These are phyloP conservation scores for Aproaerema taeniolella DNA, from an alignment of 2,888 invertebrate genomes.

Conservation along the genomic window DNA sequence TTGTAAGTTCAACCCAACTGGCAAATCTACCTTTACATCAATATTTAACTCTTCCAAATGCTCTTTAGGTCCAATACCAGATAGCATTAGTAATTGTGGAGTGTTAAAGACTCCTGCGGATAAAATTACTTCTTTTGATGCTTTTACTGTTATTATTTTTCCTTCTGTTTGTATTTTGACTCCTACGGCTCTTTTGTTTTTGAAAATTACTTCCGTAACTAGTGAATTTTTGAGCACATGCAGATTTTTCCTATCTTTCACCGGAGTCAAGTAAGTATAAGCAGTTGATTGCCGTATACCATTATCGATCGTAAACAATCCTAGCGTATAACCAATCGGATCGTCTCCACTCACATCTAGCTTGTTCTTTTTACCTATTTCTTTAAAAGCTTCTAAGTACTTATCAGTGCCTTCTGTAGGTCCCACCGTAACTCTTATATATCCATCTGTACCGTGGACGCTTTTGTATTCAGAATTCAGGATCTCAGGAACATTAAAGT, in stretches of 20 bases:
- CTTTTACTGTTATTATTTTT: slow-evolving; percentile 32
- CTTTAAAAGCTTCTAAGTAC: slow-evolving; percentile 46
- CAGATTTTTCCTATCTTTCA: slow-evolving; percentile 38
- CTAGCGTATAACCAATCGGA: slow-evolving; percentile 58
- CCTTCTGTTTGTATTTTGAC: slow-evolving; percentile 38
- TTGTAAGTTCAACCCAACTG: slow-evolving; percentile 60
- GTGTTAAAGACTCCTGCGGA: slow-evolving; percentile 63
- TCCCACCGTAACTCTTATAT: slow-evolving; percentile 44
- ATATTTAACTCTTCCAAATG: slow-evolving; percentile 45
- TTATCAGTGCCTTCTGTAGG: slow-evolving; percentile 20
- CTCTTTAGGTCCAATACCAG: slow-evolving; percentile 59
- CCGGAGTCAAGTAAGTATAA: slow-evolving; percentile 54
- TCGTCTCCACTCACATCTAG: slow-evolving; percentile 46
- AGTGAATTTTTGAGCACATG: slow-evolving; percentile 54
- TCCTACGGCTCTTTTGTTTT: slow-evolving; percentile 51
- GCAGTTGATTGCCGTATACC: slow-evolving; percentile 65
- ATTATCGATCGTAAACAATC: slow-evolving; percentile 54
- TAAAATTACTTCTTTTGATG: slow-evolving; percentile 59
- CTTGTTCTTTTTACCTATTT: slow-evolving; percentile 47
- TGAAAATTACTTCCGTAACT: slow-evolving; percentile 63
- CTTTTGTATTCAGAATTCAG: slow-evolving; percentile 17
- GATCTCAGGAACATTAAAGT: slow-evolving; percentile 27
- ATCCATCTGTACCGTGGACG: slow-evolving; percentile 52
- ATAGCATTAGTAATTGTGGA: slow-evolving; percentile 63
- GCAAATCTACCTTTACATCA: slow-evolving; percentile 42